Conservation (phyloP, 2,888 invertebrate genomes). For the Ormia ochracea region DNA sequence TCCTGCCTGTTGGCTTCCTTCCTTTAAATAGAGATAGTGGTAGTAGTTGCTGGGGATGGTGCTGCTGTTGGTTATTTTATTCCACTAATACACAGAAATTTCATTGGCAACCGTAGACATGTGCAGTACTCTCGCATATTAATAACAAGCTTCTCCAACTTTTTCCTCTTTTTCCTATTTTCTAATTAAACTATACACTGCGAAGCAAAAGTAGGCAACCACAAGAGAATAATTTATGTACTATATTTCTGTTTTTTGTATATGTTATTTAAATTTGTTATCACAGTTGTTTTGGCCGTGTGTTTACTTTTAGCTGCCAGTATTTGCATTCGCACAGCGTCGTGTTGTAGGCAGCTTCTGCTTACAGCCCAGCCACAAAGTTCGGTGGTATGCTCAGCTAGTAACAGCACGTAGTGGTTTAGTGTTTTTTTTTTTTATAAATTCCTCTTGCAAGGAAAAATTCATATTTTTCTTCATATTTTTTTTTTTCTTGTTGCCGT, state of each 20-base stretch:
- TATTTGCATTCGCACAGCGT: not conserved
- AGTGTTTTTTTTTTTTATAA: not conserved
- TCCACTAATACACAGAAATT: slow-evolving; percentile 8
- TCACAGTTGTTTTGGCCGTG: not conserved
- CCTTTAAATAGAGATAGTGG: not conserved
- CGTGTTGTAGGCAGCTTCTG: slow-evolving; percentile 30
- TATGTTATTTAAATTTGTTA: not conserved
- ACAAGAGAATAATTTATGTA: not conserved
- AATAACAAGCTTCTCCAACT: not conserved
- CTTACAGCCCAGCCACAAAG: slow-evolving; percentile 29
- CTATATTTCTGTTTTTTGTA: not conserved
- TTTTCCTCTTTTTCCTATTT: not conserved
- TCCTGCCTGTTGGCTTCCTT: slow-evolving; percentile 19
- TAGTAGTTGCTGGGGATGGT: too few species aligned
- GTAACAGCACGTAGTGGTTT: slow-evolving; percentile 24
- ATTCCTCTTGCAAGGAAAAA: slow-evolving; percentile 15
- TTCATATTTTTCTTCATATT: not conserved
- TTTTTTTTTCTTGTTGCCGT: not conserved
- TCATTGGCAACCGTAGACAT: slow-evolving; percentile 5
- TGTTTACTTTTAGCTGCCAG: not conserved
- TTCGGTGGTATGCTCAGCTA: not conserved
- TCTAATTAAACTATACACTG: not conserved
- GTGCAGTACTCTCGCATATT: slow-evolving; percentile 8
- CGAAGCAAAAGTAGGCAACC: not conserved
- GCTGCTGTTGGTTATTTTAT: slow-evolving; percentile 24